These are phyloP conservation scores for Vespertilio murinus DNA, from an alignment of 2,797 vertebrate species.

Conservation along the genomic window DNA sequence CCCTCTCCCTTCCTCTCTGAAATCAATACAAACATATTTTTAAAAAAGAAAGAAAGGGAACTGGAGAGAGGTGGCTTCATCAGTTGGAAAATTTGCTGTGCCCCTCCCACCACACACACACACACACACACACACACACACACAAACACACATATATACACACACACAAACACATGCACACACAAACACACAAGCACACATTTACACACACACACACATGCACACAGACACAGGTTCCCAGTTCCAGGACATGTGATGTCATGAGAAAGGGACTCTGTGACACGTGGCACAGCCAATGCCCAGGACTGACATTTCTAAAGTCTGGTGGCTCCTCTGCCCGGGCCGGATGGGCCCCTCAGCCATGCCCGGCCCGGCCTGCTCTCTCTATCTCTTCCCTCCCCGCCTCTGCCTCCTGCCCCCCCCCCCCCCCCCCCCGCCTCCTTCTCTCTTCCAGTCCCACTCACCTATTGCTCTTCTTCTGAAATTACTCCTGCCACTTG, in stretches of 20 bases:
- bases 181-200: no score
- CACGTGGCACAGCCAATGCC: fast-evolving
- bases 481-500: neutral
- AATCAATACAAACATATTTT: no score
- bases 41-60: no score
- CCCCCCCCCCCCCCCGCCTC: fast-evolving
- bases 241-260: neutral
- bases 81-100: neutral
- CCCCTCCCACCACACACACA: no score
- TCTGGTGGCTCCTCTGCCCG: no score
- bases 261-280: neutral
- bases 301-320: no score
- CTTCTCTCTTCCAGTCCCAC: neutral
- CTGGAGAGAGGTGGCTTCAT: neutral
- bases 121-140: no score
- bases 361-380: fast-evolving
- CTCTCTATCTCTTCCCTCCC: neutral
- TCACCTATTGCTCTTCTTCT: neutral
- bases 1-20: no score
- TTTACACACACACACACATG: no score
- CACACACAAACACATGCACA: no score
- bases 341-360: fast-evolving
- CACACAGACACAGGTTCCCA: neutral
- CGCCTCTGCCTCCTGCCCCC: fast-evolving
- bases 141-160: fast-evolving